These are phyloP conservation scores for Cyclura pinguis DNA, from an alignment of 2,797 vertebrate species.

Conservation along the genomic window DNA sequence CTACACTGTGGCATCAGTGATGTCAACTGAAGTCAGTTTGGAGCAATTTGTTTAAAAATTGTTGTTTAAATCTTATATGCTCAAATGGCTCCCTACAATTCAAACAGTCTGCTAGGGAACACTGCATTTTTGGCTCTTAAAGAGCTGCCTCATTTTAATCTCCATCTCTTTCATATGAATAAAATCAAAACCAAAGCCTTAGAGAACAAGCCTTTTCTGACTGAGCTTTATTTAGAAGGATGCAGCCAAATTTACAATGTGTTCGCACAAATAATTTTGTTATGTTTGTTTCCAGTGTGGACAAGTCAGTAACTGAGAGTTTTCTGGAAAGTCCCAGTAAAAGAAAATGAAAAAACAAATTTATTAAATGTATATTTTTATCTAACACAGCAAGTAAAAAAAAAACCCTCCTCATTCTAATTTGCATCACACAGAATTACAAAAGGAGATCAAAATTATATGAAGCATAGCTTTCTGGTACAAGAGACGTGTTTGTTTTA, in stretches of 20 bases:
- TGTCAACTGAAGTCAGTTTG: conserved; percentile 32
- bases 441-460: neutral
- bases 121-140: neutral
- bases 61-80: conserved; percentile 17
- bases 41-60: conserved; percentile 30
- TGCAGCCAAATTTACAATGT: neutral
- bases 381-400: neutral
- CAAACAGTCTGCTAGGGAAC: neutral
- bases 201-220: neutral
- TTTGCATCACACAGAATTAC: neutral
- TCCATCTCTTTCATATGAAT: neutral
- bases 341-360: too few relatives aligned
- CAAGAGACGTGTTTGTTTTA: neutral
- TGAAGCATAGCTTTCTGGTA: neutral
- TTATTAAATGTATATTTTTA: neutral
- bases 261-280: neutral
- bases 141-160: neutral
- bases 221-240: conserved; percentile 1
- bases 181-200: neutral
- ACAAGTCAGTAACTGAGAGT: too few relatives aligned
- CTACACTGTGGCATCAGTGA: conserved; percentile 4
- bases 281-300: too few relatives aligned
- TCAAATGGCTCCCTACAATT: neutral
- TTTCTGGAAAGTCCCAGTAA: too few relatives aligned
- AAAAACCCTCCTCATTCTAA: neutral